A percentile compares a stretch with the other conserved stretches of the same genome.
These are phyloP conservation scores for Zonitis immaculata DNA, from an alignment of 2,888 invertebrate species.

Conservation along the genomic window DNA sequence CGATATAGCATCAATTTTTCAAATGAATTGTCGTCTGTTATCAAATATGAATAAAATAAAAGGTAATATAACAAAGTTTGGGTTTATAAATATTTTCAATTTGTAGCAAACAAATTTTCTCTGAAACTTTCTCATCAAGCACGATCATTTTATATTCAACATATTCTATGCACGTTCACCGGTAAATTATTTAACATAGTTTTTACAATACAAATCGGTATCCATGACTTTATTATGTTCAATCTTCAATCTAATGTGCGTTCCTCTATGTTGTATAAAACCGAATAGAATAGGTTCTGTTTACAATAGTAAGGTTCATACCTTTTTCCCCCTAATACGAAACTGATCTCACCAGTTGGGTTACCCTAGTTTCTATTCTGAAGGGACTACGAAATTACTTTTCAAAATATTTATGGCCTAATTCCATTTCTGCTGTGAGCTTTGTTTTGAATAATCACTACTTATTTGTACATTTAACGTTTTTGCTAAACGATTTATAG, in stretches of 20 bases:
- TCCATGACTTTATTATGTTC: conserved; percentile 38
- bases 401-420: conserved; percentile 34
- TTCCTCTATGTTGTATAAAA: conserved; percentile 18
- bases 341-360: conserved; percentile 18
- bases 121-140: conserved; percentile 1
- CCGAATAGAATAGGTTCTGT: conserved; percentile 18
- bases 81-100: conserved; percentile 25
- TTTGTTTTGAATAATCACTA: conserved; percentile 18
- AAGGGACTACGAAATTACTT: conserved; percentile 30
- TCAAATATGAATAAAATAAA: too few relatives aligned
- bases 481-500: not conserved
- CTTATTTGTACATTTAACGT: conserved; percentile 6
- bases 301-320: conserved; percentile 21
- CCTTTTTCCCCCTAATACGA: conserved; percentile 22
- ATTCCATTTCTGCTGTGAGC: conserved; percentile 23
- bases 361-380: conserved; percentile 16
- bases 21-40: not conserved
- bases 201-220: conserved; percentile 36
- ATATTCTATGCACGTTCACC: conserved; percentile 17
- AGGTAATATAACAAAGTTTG: conserved; percentile 20
- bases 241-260: conserved; percentile 35
- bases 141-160: conserved; percentile 19
- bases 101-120: conserved; percentile 24
- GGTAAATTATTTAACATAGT: conserved; percentile 32
- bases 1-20: not conserved